These are phyloP conservation scores for Plumapathes pennacea DNA, from an alignment of 92 coral and sea anemone genomes.

Conservation along the genomic window DNA sequence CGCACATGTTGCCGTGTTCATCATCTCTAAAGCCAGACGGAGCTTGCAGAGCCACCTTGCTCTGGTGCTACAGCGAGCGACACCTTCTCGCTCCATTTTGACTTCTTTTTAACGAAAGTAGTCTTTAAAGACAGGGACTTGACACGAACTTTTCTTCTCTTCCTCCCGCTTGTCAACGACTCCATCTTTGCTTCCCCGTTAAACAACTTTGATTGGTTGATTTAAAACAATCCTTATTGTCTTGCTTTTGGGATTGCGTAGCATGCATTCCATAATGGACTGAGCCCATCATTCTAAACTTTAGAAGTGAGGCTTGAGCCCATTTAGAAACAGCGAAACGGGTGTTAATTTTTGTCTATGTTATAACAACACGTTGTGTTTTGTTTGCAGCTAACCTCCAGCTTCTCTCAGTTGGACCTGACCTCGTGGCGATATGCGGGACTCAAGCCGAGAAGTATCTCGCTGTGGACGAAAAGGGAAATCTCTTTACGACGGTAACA, in stretches of 20 bases:
- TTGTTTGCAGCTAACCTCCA: conserved; percentile 57
- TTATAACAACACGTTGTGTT: neutral
- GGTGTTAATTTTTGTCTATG: too few relatives aligned
- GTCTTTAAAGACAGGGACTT: neutral
- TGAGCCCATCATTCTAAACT: conserved; percentile 3
- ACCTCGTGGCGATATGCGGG: conserved; percentile 92
- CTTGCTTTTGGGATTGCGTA: neutral
- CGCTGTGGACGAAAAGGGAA: conserved; percentile 84
- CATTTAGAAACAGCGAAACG: conserved; percentile 5
- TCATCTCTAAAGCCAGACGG: too few relatives aligned
- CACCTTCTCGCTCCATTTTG: conserved; percentile 1
- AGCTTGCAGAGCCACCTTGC: neutral
- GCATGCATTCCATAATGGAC: neutral
- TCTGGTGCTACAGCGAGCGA: neutral
- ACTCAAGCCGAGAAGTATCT: conserved; percentile 77
- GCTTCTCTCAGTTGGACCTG: conserved; percentile 89
- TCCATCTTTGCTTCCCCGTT: too few relatives aligned
- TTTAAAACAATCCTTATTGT: neutral
- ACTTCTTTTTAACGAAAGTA: neutral
- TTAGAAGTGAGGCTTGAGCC: conserved; percentile 10
- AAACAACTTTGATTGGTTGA: too few relatives aligned
- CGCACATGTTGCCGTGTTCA: too few relatives aligned
- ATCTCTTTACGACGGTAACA: conserved; percentile 87
- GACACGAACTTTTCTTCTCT: conserved; percentile 1
- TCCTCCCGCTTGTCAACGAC: too few relatives aligned